Evolutionary conservation across 2,797 vertebrate species (phyloP).

Genomic region (Onychomys torridus): DNA sequence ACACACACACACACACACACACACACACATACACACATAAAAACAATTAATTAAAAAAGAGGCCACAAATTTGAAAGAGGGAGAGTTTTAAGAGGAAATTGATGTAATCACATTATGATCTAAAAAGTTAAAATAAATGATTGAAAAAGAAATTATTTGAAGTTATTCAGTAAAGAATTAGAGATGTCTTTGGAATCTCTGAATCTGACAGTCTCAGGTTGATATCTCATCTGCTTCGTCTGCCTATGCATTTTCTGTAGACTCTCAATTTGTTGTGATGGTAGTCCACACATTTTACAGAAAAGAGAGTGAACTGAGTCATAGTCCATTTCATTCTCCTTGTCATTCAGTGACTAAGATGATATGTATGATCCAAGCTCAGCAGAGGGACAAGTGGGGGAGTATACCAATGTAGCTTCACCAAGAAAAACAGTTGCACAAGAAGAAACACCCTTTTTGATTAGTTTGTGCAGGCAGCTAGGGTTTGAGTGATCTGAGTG

Average conservation of each 20-base stretch:
- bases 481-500: not conserved
- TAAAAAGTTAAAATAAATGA: not conserved
- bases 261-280: not conserved
- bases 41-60: not conserved
- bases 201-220: not conserved
- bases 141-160: not conserved
- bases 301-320: not conserved
- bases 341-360: not conserved
- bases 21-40: too few species aligned
- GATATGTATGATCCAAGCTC: not conserved
- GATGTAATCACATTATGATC: not conserved
- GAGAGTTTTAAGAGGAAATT: not conserved
- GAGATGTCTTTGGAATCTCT: not conserved
- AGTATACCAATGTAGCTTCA: not conserved
- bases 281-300: not conserved
- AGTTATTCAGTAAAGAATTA: not conserved
- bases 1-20: too few species aligned
- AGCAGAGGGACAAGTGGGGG: not conserved
- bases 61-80: not conserved
- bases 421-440: not conserved
- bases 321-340: not conserved
- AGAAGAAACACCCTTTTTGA: not conserved
- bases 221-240: not conserved
- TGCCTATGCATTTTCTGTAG: not conserved
- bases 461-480: not conserved